Conservation (phyloP, 2,888 invertebrate genomes). For the Trachelus iudaicus region DNA sequence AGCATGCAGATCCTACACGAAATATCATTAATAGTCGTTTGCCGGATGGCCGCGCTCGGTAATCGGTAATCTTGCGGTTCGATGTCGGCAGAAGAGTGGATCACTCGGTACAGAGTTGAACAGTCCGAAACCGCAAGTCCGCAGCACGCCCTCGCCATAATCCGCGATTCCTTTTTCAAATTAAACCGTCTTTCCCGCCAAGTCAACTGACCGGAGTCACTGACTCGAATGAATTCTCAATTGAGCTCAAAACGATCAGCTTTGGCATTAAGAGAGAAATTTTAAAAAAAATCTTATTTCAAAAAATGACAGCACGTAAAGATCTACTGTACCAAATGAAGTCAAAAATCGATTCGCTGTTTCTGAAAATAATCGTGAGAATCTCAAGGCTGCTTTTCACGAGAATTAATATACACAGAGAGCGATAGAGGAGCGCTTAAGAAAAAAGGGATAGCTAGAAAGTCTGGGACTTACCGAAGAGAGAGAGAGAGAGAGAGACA, state of each 20-base stretch:
- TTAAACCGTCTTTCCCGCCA: neutral
- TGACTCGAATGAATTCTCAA: neutral
- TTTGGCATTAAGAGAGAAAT: too few species aligned
- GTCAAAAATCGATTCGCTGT: neutral
- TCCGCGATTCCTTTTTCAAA: conserved; percentile 4
- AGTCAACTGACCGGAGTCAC: neutral
- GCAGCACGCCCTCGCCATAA: conserved; percentile 46
- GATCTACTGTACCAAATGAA: too few species aligned
- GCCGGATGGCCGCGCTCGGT: conserved; percentile 61
- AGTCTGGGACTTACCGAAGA: neutral
- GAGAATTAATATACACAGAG: conserved; percentile 46
- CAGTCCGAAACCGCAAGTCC: conserved; percentile 57
- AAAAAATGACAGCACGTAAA: too few species aligned
- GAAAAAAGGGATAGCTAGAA: conserved; percentile 28
- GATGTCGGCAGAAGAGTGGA: conserved; percentile 23
- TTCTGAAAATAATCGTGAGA: neutral
- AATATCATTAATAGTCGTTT: conserved; percentile 65
- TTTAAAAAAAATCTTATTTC: too few species aligned
- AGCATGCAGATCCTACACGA: conserved; percentile 60
- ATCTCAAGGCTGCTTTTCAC: neutral
- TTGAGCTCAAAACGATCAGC: neutral
- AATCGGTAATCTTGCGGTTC: conserved; percentile 57
- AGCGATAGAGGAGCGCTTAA: conserved; percentile 29
- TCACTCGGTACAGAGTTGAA: conserved; percentile 23
- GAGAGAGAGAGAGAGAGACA: conserved; percentile 17